These are phyloP conservation scores for Chelon labrosus DNA, from an alignment of 2,797 vertebrate genomes.

Conservation along the genomic window DNA sequence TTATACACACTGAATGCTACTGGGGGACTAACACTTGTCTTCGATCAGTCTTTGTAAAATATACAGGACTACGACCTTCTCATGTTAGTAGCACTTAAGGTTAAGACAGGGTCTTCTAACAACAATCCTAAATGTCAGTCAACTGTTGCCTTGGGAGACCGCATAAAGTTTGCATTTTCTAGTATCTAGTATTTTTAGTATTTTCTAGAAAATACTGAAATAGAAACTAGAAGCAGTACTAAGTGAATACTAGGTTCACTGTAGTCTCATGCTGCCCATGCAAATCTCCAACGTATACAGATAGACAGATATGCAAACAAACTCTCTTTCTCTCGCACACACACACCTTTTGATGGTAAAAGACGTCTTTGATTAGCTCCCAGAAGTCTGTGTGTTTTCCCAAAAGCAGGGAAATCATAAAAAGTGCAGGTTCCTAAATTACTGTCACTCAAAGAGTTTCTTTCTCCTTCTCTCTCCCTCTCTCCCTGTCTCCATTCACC, in stretches of 20 bases:
- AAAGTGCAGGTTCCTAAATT: constrained; percentile 82
- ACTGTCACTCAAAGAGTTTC: constrained; percentile 86
- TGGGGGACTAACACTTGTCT: neutral
- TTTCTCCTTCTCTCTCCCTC: constrained; percentile 71
- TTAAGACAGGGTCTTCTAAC: neutral
- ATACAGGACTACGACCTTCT: neutral
- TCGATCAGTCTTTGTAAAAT: neutral
- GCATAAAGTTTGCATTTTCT: too few relatives aligned
- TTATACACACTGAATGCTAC: too few relatives aligned
- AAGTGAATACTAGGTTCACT: neutral
- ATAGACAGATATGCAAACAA: constrained; percentile 21
- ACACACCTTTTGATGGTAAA: constrained; percentile 63
- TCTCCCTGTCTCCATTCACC: constrained; percentile 64
- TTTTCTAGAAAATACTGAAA: too few relatives aligned
- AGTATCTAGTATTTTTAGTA: too few relatives aligned
- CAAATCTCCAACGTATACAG: constrained; percentile 8
- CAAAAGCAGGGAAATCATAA: constrained; percentile 82
- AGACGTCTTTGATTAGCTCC: constrained; percentile 75
- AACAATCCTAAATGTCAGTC: neutral
- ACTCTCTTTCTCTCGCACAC: constrained; percentile 22
- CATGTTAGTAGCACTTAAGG: neutral
- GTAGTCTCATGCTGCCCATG: neutral
- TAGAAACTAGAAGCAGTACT: too few relatives aligned
- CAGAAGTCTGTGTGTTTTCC: constrained; percentile 79
- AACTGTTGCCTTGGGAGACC: neutral